Percentiles rank a stretch among this genome's conserved stretches.
These are phyloP conservation scores for Cairina moschata DNA, from an alignment of 2,113 vertebrate genomes.

Conservation along the genomic window DNA sequence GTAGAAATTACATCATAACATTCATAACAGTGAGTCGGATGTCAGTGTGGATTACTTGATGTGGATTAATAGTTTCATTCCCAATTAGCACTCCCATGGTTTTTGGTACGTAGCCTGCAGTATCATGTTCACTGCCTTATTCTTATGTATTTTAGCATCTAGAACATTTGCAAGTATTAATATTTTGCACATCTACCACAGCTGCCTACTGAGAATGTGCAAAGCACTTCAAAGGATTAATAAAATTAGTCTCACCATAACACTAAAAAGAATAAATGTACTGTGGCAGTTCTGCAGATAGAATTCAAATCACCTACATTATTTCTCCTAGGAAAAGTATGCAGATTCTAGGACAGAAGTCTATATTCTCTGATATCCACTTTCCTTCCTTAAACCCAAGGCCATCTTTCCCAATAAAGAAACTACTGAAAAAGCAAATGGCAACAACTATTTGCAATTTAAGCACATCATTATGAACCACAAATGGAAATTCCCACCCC, in stretches of 20 bases:
- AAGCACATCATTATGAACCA: neutral
- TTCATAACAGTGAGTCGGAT: neutral
- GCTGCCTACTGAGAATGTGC: neutral
- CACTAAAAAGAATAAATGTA: neutral
- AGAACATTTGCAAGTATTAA: neutral
- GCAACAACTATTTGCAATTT: neutral
- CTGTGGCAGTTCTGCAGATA: neutral
- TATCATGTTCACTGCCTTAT: neutral
- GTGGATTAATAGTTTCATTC: neutral
- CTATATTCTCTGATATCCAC: accelerated
- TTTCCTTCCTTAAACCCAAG: neutral
- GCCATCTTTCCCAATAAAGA: neutral
- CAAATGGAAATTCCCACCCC: neutral
- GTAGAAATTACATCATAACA: neutral
- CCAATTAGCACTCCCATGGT: neutral
- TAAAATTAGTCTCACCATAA: slow-evolving; percentile 4
- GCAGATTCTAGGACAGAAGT: neutral
- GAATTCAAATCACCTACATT: neutral
- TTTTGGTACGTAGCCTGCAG: neutral
- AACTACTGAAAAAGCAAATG: neutral
- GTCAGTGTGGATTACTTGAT: neutral
- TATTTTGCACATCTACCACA: neutral
- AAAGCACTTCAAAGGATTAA: neutral
- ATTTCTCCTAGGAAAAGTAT: neutral
- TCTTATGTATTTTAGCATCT: neutral